Evolutionary conservation across 1,140 invertebrate genomes (phyloP), one percentile per base, ranked within the genome.

Genomic region (Drosophila sulfurigaster): DNA sequence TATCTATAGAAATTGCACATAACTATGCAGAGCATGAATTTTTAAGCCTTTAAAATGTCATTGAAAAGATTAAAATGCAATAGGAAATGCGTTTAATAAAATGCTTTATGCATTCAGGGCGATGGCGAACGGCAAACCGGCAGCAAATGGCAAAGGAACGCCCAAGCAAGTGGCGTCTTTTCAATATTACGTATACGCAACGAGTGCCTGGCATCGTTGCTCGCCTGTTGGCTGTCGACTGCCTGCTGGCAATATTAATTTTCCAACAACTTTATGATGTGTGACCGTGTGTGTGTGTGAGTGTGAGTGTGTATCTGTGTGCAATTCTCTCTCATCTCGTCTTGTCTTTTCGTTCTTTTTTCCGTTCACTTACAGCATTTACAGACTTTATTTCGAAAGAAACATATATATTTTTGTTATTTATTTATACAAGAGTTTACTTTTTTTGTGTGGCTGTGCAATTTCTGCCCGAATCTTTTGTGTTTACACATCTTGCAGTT

Each of bases 171-270:
- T 68, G 54, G 70, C 75, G 64, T 73, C 45, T 56, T 66, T 78
- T 32, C 60, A 66, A 83, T 79, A 83, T 83, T 64, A 78, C 78
- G 68, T 69, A 83, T 83, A 78, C 81, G 81, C 69, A 83, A 3
- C 46, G 69, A 51, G 57, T 45, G 46, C 6, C 49, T 13, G 65
- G 71, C 62, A 28, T 62, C 48, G 20, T 41, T 28, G 49, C 20
- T 30, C 38, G 67, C 45, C 48, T 57, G 72, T 63, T 51, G 72
- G 51, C 72, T 73, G 72, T 63, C 58, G 72, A 58, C 72, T 73
- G 74, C 74, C 82, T 74, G 69, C 78, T 78, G 78, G 78, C 78
- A 63, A 86, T 75, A 69, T 85, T 81, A 85, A 75, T 81, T 75
- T 83, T 72, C 28, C 62, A 64, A 43, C 56, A 78, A 75, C 67